phyloP scores from a whole-genome alignment of 2,888 invertebrate genomes.

The Ypsolopha sequella region DNA sequence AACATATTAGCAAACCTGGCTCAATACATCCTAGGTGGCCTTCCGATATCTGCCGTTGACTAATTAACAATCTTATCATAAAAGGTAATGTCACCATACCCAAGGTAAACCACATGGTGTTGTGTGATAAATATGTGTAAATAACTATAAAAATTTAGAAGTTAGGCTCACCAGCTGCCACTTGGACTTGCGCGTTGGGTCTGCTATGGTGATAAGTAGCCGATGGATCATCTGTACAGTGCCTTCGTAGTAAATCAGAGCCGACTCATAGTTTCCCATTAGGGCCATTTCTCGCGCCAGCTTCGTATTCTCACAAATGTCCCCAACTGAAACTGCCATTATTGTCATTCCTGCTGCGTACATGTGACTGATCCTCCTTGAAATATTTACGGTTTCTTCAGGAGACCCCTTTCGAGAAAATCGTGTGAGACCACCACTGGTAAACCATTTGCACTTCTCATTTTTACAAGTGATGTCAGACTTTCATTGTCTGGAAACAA shows the following conservation, averaged over 20 bases:
- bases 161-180: constrained; percentile 84
- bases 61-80: constrained; percentile 53
- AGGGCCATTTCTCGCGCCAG: constrained; percentile 95
- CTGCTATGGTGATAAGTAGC: constrained; percentile 82
- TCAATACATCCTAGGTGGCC: constrained; percentile 32
- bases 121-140: constrained; percentile 11
- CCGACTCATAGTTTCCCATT: constrained; percentile 95
- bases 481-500: constrained; percentile 18
- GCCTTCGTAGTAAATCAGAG: constrained; percentile 93
- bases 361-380: constrained; percentile 48
- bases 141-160: constrained; percentile 13
- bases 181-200: constrained; percentile 85
- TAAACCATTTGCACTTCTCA: constrained; percentile 41
- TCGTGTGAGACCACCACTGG: constrained; percentile 47
- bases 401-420: constrained; percentile 19
- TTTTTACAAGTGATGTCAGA: constrained; percentile 31
- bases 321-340: constrained; percentile 91
- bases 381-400: constrained; percentile 30
- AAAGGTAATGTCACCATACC: constrained; percentile 47
- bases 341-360: constrained; percentile 76
- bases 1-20: too few relatives aligned
- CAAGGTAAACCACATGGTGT: constrained; percentile 45
- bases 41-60: constrained; percentile 41
- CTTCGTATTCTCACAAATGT: constrained; percentile 95
- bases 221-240: constrained; percentile 92